phyloP scores from a whole-genome alignment of 2,797 vertebrate species.

The Epinephelus malabaricus region DNA sequence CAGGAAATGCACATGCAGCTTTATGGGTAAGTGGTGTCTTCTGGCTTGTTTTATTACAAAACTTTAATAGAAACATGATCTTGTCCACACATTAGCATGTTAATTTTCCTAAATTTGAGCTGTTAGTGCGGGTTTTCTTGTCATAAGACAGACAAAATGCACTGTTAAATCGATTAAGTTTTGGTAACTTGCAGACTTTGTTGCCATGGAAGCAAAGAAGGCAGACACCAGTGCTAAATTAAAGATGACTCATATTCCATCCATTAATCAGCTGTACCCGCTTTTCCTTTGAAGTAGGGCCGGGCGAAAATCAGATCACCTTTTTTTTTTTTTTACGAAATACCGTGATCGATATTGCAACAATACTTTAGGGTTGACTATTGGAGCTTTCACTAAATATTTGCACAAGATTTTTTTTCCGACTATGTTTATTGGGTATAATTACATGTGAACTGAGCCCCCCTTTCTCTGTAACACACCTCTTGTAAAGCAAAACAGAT shows the following conservation, averaged over 20 bases:
- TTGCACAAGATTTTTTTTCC: too few species aligned
- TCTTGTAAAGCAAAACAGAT: too few species aligned
- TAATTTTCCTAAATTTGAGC: not conserved
- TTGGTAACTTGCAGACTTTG: not conserved
- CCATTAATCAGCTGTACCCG: not conserved
- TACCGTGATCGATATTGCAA: too few species aligned
- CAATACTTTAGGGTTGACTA: too few species aligned
- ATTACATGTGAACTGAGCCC: too few species aligned
- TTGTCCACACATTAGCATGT: not conserved
- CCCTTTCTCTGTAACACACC: too few species aligned
- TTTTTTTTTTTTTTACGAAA: too few species aligned
- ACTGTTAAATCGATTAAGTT: not conserved
- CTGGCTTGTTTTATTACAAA: not conserved
- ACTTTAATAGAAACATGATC: not conserved
- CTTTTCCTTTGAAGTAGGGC: not conserved
- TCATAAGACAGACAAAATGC: not conserved
- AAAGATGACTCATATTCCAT: not conserved
- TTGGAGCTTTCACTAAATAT: too few species aligned
- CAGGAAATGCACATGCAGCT: not conserved
- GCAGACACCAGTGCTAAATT: not conserved
- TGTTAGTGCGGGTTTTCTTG: not conserved
- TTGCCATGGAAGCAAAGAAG: not conserved
- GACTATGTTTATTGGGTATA: too few species aligned
- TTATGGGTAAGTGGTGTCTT: not conserved
- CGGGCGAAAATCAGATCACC: too few species aligned